Base-by-base conservation (phyloP, 2,888 invertebrate species). In the Cosmorhoe ocellata region DNA sequence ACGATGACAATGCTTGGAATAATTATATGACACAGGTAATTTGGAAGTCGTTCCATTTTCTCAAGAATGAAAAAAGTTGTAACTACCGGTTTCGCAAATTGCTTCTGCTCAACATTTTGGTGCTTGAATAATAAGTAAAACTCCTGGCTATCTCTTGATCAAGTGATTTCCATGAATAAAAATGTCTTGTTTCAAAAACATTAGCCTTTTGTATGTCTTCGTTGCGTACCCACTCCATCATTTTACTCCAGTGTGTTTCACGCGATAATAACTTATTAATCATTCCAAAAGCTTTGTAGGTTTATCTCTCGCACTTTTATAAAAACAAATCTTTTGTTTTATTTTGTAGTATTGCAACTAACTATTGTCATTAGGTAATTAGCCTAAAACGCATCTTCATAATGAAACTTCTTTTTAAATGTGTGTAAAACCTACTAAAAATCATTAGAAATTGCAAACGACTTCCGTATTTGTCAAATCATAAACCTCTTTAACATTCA, bases 401-500 rank as follows among this genome's bases (percentile, higher is more conserved):
- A 18, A 18, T 22, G 14, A 31, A 36, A 36, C 40, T 40, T 13
- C 18, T 2, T 18, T 18, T 18, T 3, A 18, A 18, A 18, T 18
- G n/a, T n/a, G n/a, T n/a, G n/a, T n/a, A n/a, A n/a, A n/a, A 18
- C 18, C 18, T 18, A 4, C 18, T 18, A 37, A 41, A 37, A 18
- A 13, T 44, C 7, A 28, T 42, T 36, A 44, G 18, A 24, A 10
- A 39, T 42, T 42, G 11, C 28, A 55, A 71, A 72, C 63, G 69
- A 65, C 66, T 61, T 59, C 64, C 67, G 68, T 66, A 59, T 66
- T 56, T 49, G 57, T 52, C 38, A 42, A 47, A 54, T 62, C 59
- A 59, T 62, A 61, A 59, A 61, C 60, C 57, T 56, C 59, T 63
- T 76, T 75, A 51, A 38, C 50, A 78, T 76, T 71, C 79, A 8